Evolutionary conservation across 2,888 invertebrate genomes (phyloP), one percentile per base, ranked within the genome.

Genomic region (Hydrotaea diabolus): DNA sequence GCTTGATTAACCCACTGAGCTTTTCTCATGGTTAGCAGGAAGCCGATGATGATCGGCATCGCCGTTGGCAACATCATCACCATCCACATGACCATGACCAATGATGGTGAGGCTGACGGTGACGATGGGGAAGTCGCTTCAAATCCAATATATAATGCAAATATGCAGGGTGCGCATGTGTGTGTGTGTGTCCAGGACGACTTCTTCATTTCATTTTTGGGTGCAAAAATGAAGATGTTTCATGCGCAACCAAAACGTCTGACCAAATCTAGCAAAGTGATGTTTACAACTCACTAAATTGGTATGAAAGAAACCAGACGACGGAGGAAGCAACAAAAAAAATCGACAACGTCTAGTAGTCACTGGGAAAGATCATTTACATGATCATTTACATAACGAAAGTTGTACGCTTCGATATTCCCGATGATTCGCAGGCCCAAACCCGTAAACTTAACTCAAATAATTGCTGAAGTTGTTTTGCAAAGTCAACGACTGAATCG

Each of bases 1-100:
- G 57, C 85, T 77, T 82, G 82, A 85, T 85, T 85, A 85, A 85
- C 85, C 85, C 85, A 85, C 82, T 80, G 79, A 82, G 85, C 69
- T 64, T 73, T 82, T 82, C 85, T 74, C 79, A 85, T 82, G 79
- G 73, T 23, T 46, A 2, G 46, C 0, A 66, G 66, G 39, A 19
- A 66, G 66, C 31, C 13, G 66, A n/a, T 21, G 19, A 19, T 46
- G 69, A 59, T 59, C 59, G 26, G 8, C 59, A 26, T 5, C 26
- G 9, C 2, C 43, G 1, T 43, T 1, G 43, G 9, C 43, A 43
- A 11, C 43, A 43, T 43, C 13, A 43, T 43, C 43, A 43, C 43
- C 31, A 43, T 7, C 43, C 43, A 43, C 49, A 49, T 62, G 62
- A 15, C 15, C 36, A 17, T 15, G 31, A 36, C 39, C 13, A 31